These are phyloP conservation scores for Cynopterus brachyotis DNA, from an alignment of 2,113 vertebrate genomes.

Conservation along the genomic window DNA sequence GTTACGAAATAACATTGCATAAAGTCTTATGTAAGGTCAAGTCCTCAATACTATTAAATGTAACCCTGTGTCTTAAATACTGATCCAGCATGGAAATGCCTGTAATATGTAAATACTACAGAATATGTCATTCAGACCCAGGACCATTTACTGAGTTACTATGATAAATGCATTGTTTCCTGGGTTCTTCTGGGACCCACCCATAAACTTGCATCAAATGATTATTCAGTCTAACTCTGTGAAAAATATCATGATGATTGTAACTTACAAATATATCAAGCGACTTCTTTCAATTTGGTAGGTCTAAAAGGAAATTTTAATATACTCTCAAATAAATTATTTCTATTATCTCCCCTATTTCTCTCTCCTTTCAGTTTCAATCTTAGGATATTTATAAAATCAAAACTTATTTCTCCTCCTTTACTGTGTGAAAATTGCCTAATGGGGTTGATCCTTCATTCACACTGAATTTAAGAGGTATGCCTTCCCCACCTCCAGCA, in stretches of 20 bases:
- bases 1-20: neutral
- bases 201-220: accelerated
- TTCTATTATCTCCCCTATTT: neutral
- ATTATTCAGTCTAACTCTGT: accelerated
- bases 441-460: neutral
- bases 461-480: neutral
- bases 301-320: neutral
- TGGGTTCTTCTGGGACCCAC: neutral
- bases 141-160: no score
- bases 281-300: neutral
- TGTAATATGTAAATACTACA: accelerated
- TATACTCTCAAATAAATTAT: neutral
- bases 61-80: neutral
- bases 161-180: accelerated
- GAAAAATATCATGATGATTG: accelerated
- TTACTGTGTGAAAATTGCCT: neutral
- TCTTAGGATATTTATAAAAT: neutral
- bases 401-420: neutral
- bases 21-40: no score
- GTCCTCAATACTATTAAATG: accelerated
- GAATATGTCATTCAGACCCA: accelerated
- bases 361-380: neutral
- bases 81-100: accelerated
- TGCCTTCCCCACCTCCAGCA: neutral
- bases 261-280: neutral